phyloP scores from a whole-genome alignment of 2,113 vertebrate species.

The Paratilapia polleni region DNA sequence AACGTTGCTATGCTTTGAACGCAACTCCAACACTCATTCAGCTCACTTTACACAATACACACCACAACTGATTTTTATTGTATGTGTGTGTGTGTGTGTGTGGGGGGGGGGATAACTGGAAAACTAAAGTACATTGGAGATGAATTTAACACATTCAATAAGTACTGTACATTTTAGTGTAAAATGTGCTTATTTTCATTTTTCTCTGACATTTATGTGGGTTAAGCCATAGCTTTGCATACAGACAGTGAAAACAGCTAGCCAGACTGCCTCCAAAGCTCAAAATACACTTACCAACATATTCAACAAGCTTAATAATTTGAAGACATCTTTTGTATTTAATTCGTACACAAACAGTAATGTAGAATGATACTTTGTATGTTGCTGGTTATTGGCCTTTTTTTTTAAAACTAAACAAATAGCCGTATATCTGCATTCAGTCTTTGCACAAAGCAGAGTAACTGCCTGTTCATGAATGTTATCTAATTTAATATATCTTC shows the following conservation, averaged over 20 bases:
- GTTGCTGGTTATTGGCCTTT: background rate
- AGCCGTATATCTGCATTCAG: background rate
- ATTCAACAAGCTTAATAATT: fast-evolving
- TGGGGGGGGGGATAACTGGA: no score
- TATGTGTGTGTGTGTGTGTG: no score
- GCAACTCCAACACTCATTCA: background rate
- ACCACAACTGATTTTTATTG: background rate
- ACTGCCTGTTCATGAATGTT: background rate
- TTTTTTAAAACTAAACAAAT: background rate
- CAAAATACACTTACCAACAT: background rate
- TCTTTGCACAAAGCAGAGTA: background rate
- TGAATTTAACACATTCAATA: background rate
- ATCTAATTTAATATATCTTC: background rate
- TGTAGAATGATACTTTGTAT: background rate
- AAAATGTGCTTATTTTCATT: background rate
- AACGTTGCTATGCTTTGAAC: background rate
- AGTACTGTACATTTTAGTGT: background rate
- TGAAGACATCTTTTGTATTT: background rate
- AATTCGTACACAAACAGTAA: background rate
- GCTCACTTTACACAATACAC: background rate
- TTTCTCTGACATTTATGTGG: background rate
- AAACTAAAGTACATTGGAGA: background rate
- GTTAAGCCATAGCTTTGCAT: background rate
- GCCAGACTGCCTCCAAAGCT: background rate
- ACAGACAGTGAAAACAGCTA: background rate